Evolutionary conservation across 2,113 vertebrate genomes (phyloP), one percentile per base, ranked within the genome.

Genomic region (Vidua macroura): DNA sequence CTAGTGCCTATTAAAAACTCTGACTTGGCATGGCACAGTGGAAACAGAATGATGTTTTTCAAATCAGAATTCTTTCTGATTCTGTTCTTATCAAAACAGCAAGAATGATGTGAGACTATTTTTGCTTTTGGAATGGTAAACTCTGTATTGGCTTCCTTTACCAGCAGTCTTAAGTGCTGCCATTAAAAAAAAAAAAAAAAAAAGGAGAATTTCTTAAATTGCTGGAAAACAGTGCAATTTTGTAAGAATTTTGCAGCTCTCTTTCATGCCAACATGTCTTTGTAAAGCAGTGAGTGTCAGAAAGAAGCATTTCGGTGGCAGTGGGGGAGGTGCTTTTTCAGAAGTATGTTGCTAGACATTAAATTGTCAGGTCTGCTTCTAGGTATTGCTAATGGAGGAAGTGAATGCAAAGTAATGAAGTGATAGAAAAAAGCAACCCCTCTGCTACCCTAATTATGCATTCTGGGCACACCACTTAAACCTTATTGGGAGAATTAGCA

Each of bases 331-430:
- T 90, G 77, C 49, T 72, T 64, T 89, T 87, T 59, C 75, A 74
- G 69, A 72, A 89, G 13, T 23, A 1, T 10, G 30, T 67, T 94
- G 75, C 83, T 68, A 83, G 88, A 90, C 83, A 78, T 83, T 81
- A 86, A 90, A 55, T 78, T 93, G 76, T 77, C 85, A 86, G 41
- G 43, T 83, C 76, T 93, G 79, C 85, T 92, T 83, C 92, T 93
- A 89, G 83, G 89, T 96, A 84, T 72, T 84, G 95, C 95, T 94
- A 70, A 90, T 90, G 85, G 85, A 90, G 93, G 92, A 95, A 96
- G 69, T 92, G 92, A 88, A 94, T 95, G 92, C 93, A 90, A 88
- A 94, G 88, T 81, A 94, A 81, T 92, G 90, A 96, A 93, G 88
- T 86, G 74, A 67, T 60, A 41, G n/a, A 58, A 81, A 92, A 93